Evolutionary conservation across 2,888 invertebrate species (phyloP).

Genomic region (Calliphora vomitoria): DNA sequence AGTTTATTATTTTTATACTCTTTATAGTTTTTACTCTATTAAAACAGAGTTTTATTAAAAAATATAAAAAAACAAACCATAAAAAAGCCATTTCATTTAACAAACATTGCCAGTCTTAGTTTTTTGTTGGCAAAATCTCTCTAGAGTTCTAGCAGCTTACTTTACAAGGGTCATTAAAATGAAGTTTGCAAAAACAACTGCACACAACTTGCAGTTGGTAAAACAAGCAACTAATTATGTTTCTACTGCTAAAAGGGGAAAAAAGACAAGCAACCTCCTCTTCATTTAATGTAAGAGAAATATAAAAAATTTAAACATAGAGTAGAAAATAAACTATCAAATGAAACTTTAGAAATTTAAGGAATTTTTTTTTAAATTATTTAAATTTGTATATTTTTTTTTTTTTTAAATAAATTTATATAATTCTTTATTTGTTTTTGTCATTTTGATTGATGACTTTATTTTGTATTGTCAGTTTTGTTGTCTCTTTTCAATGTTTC

Average conservation of each 20-base stretch:
- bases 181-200: slow-evolving; percentile 40
- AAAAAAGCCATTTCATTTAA: slow-evolving; percentile 32
- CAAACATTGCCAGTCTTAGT: not conserved
- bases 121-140: not conserved
- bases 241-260: slow-evolving; percentile 10
- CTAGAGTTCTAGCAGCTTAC: not conserved
- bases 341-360: not conserved
- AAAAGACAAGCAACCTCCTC: slow-evolving; percentile 18
- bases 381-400: not conserved
- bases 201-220: not conserved
- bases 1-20: not conserved
- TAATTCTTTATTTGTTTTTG: slow-evolving; percentile 29
- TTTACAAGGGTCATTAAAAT: slow-evolving; percentile 71
- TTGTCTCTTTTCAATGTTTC: not conserved
- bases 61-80: not conserved
- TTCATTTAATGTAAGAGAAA: slow-evolving; percentile 38
- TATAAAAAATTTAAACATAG: not conserved
- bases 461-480: slow-evolving; percentile 51
- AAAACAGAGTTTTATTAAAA: not conserved
- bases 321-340: not conserved
- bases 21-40: slow-evolving; percentile 3
- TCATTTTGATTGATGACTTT: slow-evolving; percentile 71
- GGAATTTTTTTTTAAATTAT: not conserved
- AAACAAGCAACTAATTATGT: slow-evolving; percentile 53
- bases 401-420: not conserved